These are phyloP conservation scores for Agrotis puta DNA, from an alignment of 2,888 invertebrate species.

Conservation along the genomic window DNA sequence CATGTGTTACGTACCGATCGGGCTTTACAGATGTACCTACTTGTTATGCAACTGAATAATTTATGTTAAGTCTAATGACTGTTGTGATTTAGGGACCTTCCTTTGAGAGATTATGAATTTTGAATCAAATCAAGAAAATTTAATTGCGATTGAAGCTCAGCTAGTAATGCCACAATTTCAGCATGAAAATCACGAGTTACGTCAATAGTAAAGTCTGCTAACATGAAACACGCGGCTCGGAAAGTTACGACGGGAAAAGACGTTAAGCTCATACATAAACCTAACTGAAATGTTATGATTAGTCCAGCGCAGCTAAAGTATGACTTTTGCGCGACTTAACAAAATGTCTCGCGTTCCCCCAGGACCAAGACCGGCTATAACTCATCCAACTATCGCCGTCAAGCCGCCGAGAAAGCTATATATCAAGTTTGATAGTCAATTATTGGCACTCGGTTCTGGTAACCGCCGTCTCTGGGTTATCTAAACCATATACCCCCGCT, in stretches of 20 bases:
- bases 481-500: conserved; percentile 75
- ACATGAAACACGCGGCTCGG: conserved; percentile 17
- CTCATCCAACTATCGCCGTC: conserved; percentile 86
- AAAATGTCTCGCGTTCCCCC: conserved; percentile 79
- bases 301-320: conserved; percentile 66
- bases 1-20: conserved; percentile 69
- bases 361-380: conserved; percentile 80
- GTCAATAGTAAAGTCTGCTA: conserved; percentile 6
- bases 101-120: conserved; percentile 39
- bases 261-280: conserved; percentile 47
- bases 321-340: conserved; percentile 75
- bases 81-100: conserved; percentile 57
- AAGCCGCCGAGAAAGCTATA: conserved; percentile 85
- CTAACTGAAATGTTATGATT: conserved; percentile 65
- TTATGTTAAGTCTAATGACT: conserved; percentile 60
- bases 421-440: conserved; percentile 90
- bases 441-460: conserved; percentile 87
- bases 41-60: conserved; percentile 65
- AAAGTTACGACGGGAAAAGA: conserved; percentile 47
- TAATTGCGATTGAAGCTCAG: not conserved
- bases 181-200: not conserved
- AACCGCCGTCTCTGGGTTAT: conserved; percentile 84
- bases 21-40: conserved; percentile 60
- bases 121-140: conserved; percentile 12
- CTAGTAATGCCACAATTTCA: not conserved